Evolutionary conservation across 37 sponge, comb jelly and placozoan genomes (phyloP).

Genomic region (Agelas oroides): DNA sequence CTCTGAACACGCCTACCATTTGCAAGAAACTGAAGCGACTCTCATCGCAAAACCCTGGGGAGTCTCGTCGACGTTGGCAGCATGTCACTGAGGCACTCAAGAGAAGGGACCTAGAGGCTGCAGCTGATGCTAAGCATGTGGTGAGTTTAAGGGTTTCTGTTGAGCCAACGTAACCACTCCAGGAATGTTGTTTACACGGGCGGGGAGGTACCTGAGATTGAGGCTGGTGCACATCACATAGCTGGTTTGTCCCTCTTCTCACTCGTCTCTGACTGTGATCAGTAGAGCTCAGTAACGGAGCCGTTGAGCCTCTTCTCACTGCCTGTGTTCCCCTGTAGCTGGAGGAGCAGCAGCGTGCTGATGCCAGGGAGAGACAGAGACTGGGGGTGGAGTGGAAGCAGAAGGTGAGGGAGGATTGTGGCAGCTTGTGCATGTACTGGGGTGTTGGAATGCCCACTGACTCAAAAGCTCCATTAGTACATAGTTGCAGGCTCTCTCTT

Average conservation of each 20-base stretch:
- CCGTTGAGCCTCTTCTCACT: no score
- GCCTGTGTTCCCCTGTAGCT: conserved; percentile 56
- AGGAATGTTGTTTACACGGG: no score
- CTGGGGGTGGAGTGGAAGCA: conserved; percentile 82
- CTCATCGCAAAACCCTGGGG: conserved; percentile 71
- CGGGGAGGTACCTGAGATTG: no score
- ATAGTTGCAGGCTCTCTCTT: no score
- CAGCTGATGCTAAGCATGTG: conserved; percentile 88
- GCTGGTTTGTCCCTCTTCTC: no score
- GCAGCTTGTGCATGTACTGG: background rate
- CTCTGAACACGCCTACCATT: conserved; percentile 69
- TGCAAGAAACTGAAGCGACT: conserved; percentile 86
- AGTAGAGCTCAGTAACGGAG: no score
- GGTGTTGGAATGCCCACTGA: no score
- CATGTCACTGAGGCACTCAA: conserved; percentile 83
- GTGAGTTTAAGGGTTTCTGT: no score
- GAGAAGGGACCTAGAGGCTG: conserved; percentile 75
- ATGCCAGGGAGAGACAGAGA: conserved; percentile 80
- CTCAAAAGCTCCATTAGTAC: no score
- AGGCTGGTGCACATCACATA: no score
- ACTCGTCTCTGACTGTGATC: no score
- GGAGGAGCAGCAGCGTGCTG: conserved; percentile 91
- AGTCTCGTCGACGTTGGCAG: conserved; percentile 86
- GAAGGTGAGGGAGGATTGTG: conserved; percentile 28
- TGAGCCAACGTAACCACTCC: no score